phyloP scores from a whole-genome alignment of 2,888 invertebrate species.

The Sisyra nigra region DNA sequence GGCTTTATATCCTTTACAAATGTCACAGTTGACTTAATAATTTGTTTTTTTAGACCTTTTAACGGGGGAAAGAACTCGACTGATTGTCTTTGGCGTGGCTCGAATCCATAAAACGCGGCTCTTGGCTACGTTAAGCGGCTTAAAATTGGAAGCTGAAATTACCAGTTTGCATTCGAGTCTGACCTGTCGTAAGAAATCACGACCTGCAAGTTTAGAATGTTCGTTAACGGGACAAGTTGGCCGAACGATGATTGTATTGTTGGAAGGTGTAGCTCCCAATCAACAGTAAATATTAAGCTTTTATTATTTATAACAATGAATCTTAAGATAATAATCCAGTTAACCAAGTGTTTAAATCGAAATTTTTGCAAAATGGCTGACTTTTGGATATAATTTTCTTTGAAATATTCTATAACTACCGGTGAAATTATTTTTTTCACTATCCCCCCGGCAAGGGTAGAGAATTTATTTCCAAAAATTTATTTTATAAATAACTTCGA shows the following conservation, averaged over 20 bases:
- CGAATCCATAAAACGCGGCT: constrained; percentile 74
- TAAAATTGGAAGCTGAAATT: constrained; percentile 89
- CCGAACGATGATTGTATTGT: constrained; percentile 75
- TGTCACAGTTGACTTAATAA: background rate
- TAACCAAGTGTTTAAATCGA: too few relatives aligned
- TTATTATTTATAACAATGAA: constrained; percentile 15
- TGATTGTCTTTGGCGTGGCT: constrained; percentile 76
- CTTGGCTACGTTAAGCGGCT: constrained; percentile 78
- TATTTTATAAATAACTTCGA: too few relatives aligned
- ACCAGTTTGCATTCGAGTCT: constrained; percentile 81
- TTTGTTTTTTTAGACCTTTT: constrained; percentile 18
- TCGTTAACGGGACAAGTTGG: constrained; percentile 82
- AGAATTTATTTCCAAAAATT: too few relatives aligned
- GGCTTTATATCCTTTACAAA: constrained; percentile 16
- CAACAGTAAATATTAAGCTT: too few relatives aligned
- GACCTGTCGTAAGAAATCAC: constrained; percentile 74
- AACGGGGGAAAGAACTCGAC: constrained; percentile 48
- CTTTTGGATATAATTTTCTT: too few relatives aligned
- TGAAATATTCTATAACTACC: too few relatives aligned
- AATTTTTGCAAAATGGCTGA: too few relatives aligned
- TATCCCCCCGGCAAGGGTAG: too few relatives aligned
- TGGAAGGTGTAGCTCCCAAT: constrained; percentile 80
- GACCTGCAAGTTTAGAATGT: constrained; percentile 54
- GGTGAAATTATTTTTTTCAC: too few relatives aligned
- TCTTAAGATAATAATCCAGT: too few relatives aligned